Percentiles rank a stretch among this genome's conserved stretches.
Conservation (phyloP, 2,113 vertebrate species). For the Silurus glanis region DNA sequence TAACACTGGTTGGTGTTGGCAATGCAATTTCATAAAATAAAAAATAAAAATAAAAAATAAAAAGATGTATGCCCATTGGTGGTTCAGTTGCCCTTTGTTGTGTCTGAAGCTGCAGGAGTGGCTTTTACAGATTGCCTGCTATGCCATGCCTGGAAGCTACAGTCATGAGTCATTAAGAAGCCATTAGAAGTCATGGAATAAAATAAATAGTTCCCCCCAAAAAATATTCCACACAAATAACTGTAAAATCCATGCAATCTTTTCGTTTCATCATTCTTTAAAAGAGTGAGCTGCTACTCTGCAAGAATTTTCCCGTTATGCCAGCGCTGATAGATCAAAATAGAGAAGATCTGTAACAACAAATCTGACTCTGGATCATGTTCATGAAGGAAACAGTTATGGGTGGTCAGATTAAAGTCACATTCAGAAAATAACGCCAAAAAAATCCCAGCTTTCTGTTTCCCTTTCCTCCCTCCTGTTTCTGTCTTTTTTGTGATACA, state of each 20-base stretch:
- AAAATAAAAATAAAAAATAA: neutral
- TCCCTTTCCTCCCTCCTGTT: neutral
- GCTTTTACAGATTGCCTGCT: slow-evolving; percentile 28
- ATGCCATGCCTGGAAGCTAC: slow-evolving; percentile 21
- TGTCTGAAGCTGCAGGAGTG: slow-evolving; percentile 6
- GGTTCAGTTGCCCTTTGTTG: slow-evolving; percentile 13
- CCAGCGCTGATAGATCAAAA: neutral
- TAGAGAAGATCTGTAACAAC: slow-evolving; percentile 1
- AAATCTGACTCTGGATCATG: neutral
- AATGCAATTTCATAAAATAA: neutral
- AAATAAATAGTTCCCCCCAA: neutral
- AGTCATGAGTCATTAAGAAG: slow-evolving; percentile 24
- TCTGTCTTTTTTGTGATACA: neutral
- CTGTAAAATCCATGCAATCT: neutral
- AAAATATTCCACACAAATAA: neutral
- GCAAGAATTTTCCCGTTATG: slow-evolving; percentile 4
- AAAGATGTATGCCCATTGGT: slow-evolving; percentile 22
- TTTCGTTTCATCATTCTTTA: neutral
- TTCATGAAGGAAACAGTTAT: neutral
- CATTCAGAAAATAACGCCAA: neutral
- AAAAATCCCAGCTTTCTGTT: neutral
- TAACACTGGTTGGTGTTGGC: slow-evolving; percentile 4
- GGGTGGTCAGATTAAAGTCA: slow-evolving; percentile 21
- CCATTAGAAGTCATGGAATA: slow-evolving; percentile 34
- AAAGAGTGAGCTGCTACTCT: neutral